Percentiles rank a stretch among this genome's conserved stretches.
phyloP scores from a whole-genome alignment of 2,888 invertebrate genomes.

The Gasteruption jaculator region DNA sequence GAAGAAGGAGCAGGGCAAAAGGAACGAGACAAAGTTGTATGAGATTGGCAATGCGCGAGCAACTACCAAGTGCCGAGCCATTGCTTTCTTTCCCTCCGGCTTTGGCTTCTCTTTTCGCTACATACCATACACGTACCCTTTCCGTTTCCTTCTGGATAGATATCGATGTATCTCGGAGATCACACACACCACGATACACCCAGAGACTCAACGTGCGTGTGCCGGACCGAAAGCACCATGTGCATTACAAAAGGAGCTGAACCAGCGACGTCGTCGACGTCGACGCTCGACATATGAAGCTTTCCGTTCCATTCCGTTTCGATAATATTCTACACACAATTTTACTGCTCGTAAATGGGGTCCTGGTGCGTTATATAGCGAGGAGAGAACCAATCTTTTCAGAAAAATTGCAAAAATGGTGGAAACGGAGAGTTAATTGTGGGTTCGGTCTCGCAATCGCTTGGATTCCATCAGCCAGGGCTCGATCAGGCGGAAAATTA shows the following conservation, averaged over 20 bases:
- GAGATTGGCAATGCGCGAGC: slow-evolving; percentile 23
- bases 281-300: slow-evolving; percentile 34
- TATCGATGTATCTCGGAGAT: slow-evolving; percentile 32
- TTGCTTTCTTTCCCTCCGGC: no score
- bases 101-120: no score
- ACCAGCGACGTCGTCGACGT: slow-evolving; percentile 36
- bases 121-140: no score
- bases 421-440: no score
- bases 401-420: no score
- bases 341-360: no score
- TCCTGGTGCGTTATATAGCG: no score
- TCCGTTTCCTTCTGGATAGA: slow-evolving; percentile 34
- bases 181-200: slow-evolving; percentile 29
- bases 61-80: no score
- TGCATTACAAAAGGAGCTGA: slow-evolving; percentile 46
- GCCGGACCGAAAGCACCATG: slow-evolving; percentile 42
- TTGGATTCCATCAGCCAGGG: no score
- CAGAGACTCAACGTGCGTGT: slow-evolving; percentile 41
- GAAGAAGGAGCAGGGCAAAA: slow-evolving; percentile 20
- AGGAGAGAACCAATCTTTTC: no score
- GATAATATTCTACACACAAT: neutral
- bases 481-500: no score
- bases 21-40: slow-evolving; percentile 18
- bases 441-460: no score
- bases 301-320: neutral